Evolutionary conservation across 2,797 vertebrate genomes (phyloP).

Genomic region (Sparus aurata): DNA sequence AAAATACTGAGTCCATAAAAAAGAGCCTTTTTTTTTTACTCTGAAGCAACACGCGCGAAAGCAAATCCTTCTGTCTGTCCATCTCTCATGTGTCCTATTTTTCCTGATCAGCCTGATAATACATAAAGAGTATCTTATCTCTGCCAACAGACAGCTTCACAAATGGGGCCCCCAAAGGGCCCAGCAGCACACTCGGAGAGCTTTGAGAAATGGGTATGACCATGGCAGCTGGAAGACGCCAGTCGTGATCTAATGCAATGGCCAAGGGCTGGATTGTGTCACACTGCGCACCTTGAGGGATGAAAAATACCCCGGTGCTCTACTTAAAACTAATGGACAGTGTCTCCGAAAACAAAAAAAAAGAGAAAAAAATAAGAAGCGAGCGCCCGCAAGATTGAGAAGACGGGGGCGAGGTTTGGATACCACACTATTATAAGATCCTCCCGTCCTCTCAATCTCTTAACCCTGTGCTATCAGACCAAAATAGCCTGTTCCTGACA

Average conservation of each 20-base stretch:
- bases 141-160: slow-evolving; percentile 85
- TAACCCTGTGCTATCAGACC: slow-evolving; percentile 66
- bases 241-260: slow-evolving; percentile 85
- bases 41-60: slow-evolving; percentile 28
- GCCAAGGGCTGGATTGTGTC: slow-evolving; percentile 84
- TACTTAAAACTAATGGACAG: slow-evolving; percentile 86
- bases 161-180: slow-evolving; percentile 82
- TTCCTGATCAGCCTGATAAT: slow-evolving; percentile 83
- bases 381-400: slow-evolving; percentile 59
- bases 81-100: slow-evolving; percentile 72
- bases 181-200: slow-evolving; percentile 72
- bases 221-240: slow-evolving; percentile 79
- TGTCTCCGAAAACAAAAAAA: slow-evolving; percentile 77
- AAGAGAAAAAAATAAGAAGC: slow-evolving; percentile 44
- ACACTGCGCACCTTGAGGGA: slow-evolving; percentile 84
- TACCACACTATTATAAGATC: slow-evolving; percentile 69
- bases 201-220: slow-evolving; percentile 87
- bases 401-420: slow-evolving; percentile 60
- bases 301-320: slow-evolving; percentile 81
- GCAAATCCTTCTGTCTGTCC: slow-evolving; percentile 34
- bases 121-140: slow-evolving; percentile 85
- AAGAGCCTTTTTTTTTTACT: neutral
- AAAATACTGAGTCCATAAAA: slow-evolving; percentile 3
- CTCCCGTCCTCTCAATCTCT: slow-evolving; percentile 63
- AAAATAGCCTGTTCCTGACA: slow-evolving; percentile 75